Base-by-base conservation (phyloP, 2,888 invertebrate genomes). In the Pseudoips prasinana region DNA sequence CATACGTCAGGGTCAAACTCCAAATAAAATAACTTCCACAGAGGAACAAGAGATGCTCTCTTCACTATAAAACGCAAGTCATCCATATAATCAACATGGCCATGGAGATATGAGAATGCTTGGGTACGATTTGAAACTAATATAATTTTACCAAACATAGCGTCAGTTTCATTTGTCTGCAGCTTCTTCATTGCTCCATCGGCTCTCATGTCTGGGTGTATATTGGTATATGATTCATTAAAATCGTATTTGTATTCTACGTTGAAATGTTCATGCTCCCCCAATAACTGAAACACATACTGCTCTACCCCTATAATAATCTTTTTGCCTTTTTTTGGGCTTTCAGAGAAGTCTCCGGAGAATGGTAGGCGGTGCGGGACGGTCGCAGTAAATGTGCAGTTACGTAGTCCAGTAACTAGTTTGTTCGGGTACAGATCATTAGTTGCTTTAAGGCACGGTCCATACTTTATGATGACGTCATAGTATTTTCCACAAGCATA, bases 401-500 rank as follows among this genome's bases (percentile, higher is more conserved):
- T 72, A 22, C 40, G 58, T 1, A 83, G 46, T 8, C 65, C 70
- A 1, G 54, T 71, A 2, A 50, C 39, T 1, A 62, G 29, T 56
- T 73, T 78, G 2, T 59, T 11, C 3, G 65, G 63, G 35, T 60
- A 75, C 7, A 76, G 38, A 25, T 61, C 25, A 1, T 34, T 17
- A 0, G 46, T 32, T 7, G 41, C 5, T n/a, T 47, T 28, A 7
- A 38, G 42, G 39, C 82, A 82, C 31, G 58, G 46, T 4, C 82
- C 83, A 1, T 58, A 50, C 17, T 51, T 36, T 9, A 69, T 66
- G 7, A 82, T 40, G 14, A 53, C 41, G 1, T 54, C 47, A 33
- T 70, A 81, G 22, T 64, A 60, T 32, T 61, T 67, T n/a, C 83
- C 83, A 29, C 83, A 83, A 0, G 64, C 66, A 28, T 62, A 71